Evolutionary conservation across 1,140 invertebrate species (phyloP), one percentile per base, ranked within the genome.

Genomic region (Pseudomyrmex concolor): DNA sequence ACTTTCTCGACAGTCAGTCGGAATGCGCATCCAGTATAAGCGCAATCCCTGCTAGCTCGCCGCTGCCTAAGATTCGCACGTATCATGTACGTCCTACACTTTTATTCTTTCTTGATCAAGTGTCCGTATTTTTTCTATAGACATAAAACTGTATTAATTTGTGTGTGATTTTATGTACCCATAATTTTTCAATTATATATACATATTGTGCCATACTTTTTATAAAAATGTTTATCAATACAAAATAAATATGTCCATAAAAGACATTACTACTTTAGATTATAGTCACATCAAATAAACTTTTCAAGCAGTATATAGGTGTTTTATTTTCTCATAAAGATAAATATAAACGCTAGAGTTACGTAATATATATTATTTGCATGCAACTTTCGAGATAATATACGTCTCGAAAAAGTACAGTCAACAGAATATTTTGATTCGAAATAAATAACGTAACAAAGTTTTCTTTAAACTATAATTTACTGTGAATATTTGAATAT

Each of bases 1-100:
- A 96, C 88, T 98, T 96, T 92, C 95, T 98, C 22, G 97, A 98
- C 92, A 97, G 97, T 86, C 97, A 97, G 91, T 98, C 97, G 0
- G 97, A 97, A 91, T 96, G 96, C 91, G 97, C 96, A 85, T 97
- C 96, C 66, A 97, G 96, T 81, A 95, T 97, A 85, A 97, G 97
- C 48, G 96, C 96, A 82, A 89, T 94, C 84, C 91, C 91, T 43
- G 84, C 91, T 83, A 91, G 85, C 72, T 92, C 91, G 48, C 89
- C 93, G 51, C 55, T 89, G 67, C 80, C 89, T 15, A 93, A 86
- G 91, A 93, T 84, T 89, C 92, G 91, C 66, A 91, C 92, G 81
- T 90, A 92, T 59, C 91, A 93, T 91, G 93, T 94, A 93, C 87
- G 92, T 92, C 81, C 83, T 70, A 82, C 91, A 88, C 82, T 92